Conservation (phyloP, 2,113 vertebrate genomes). For the Mohoua ochrocephala region DNA sequence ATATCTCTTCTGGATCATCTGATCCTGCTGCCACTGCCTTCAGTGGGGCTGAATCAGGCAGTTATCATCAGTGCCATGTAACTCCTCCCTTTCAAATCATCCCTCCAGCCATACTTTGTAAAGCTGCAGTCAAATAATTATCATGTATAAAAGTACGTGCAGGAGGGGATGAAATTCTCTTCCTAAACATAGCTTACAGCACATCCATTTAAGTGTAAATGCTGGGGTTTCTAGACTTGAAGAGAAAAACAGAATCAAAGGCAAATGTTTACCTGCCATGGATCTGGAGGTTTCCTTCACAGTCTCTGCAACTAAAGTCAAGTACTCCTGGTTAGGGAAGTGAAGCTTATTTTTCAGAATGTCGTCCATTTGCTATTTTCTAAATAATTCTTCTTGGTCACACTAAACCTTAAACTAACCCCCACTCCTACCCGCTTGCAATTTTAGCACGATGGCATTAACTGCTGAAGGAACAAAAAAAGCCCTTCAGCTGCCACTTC, state of each 20-base stretch:
- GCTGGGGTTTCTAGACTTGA: neutral
- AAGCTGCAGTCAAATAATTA: conserved; percentile 30
- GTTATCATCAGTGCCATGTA: neutral
- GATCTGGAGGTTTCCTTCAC: neutral
- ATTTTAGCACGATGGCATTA: neutral
- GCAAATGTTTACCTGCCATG: neutral
- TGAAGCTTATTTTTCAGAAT: neutral
- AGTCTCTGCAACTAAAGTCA: neutral
- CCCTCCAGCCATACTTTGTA: conserved; percentile 24
- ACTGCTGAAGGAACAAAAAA: neutral
- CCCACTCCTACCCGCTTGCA: neutral
- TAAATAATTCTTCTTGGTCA: neutral
- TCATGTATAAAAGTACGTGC: neutral
- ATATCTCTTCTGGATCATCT: neutral
- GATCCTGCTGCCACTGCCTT: neutral
- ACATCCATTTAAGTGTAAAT: neutral
- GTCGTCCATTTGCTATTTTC: neutral
- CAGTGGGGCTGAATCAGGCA: neutral
- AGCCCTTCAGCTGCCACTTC: neutral
- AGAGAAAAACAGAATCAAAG: neutral
- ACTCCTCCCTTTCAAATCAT: neutral
- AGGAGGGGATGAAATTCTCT: conserved; percentile 4
- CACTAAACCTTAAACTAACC: neutral
- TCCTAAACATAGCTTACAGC: conserved; percentile 30
- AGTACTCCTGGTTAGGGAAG: neutral